Percentiles rank a stretch among this genome's conserved stretches.
Evolutionary conservation across 2,113 vertebrate genomes (phyloP).

Genomic region (Cryptomyrus ogoouensis): DNA sequence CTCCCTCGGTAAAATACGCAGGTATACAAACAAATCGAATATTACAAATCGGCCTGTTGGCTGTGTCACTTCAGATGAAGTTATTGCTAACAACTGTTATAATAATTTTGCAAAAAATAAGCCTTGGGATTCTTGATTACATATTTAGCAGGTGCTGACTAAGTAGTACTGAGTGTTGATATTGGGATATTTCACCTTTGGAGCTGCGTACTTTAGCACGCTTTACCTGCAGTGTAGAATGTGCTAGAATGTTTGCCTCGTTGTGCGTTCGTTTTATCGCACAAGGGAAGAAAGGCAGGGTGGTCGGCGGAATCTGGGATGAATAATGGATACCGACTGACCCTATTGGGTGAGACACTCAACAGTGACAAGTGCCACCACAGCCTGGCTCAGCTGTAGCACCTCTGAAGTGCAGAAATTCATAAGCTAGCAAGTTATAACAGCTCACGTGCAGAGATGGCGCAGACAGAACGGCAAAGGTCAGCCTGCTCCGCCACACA

Average conservation of each 20-base stretch:
- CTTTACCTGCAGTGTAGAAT: neutral
- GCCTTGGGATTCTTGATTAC: neutral
- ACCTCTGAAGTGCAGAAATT: neutral
- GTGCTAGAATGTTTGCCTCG: neutral
- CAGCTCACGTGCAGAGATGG: neutral
- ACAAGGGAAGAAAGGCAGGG: neutral
- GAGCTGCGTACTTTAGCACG: neutral
- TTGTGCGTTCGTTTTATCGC: neutral
- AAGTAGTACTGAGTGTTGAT: neutral
- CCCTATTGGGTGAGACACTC: neutral
- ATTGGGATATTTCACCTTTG: neutral
- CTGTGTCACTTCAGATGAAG: neutral
- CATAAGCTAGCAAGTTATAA: neutral
- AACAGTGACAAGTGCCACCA: neutral
- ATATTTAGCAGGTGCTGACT: neutral
- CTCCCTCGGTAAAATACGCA: neutral
- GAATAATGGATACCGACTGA: neutral
- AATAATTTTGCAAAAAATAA: neutral
- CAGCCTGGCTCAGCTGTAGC: neutral
- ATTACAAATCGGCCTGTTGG: neutral
- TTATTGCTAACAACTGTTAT: neutral
- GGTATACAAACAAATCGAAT: neutral
- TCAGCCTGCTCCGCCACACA: neutral
- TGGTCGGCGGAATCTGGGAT: neutral
- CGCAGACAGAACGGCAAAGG: neutral